Evolutionary conservation across 2,113 vertebrate genomes (phyloP).

Genomic region (Dipodomys merriami): DNA sequence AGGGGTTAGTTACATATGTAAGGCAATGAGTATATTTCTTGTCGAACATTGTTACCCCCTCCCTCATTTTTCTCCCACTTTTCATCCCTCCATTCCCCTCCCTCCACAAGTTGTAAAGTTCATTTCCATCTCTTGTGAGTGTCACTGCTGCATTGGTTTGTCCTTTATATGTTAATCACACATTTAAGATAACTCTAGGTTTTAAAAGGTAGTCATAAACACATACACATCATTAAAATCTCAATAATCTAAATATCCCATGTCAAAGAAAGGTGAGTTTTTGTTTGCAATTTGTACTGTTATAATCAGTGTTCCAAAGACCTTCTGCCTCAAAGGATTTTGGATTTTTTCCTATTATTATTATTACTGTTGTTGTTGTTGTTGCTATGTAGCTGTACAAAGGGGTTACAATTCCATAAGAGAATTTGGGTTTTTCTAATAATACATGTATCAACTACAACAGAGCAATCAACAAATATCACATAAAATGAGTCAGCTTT

Average conservation of each 20-base stretch:
- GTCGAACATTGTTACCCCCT: too few relatives aligned
- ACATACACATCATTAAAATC: neutral
- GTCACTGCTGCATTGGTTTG: too few relatives aligned
- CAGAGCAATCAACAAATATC: conserved; percentile 4
- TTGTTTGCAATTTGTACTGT: conserved; percentile 35
- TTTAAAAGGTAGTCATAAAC: conserved; percentile 26
- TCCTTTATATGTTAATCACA: neutral
- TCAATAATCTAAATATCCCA: neutral
- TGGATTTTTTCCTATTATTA: too few relatives aligned
- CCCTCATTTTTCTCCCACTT: too few relatives aligned
- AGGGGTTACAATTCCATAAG: too few relatives aligned
- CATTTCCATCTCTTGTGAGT: too few relatives aligned
- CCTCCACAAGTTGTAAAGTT: too few relatives aligned
- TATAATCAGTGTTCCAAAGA: conserved; percentile 50
- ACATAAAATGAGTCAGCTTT: conserved; percentile 47
- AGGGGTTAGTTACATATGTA: too few relatives aligned
- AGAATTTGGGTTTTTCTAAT: conserved; percentile 55
- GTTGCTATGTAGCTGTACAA: too few relatives aligned
- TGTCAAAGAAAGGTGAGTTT: conserved; percentile 48
- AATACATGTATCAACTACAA: neutral
- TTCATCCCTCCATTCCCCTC: too few relatives aligned
- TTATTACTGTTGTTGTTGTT: too few relatives aligned
- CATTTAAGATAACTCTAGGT: conserved; percentile 2
- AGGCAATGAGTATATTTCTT: too few relatives aligned
- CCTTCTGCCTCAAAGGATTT: conserved; percentile 30